Conservation (phyloP, 2,113 vertebrate species). For the Capreolus pygargus region DNA sequence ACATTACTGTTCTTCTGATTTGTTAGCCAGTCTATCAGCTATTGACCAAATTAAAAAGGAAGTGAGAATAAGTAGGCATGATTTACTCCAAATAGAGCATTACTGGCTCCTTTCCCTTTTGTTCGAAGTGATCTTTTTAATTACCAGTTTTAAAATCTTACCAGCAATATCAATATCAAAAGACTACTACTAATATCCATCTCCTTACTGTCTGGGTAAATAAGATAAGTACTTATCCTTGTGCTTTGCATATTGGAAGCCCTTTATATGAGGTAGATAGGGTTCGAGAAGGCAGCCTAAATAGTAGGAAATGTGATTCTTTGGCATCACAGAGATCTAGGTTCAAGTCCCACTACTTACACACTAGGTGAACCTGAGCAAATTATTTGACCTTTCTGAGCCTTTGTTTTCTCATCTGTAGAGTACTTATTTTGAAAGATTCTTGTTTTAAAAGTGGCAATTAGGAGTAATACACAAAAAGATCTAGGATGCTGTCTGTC, state of each 20-base stretch:
- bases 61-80: background rate
- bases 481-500: background rate
- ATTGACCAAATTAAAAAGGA: background rate
- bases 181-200: background rate
- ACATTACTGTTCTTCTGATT: background rate
- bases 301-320: background rate
- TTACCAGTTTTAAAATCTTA: slow-evolving; percentile 14
- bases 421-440: background rate
- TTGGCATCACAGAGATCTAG: background rate
- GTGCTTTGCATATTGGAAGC: background rate
- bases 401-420: background rate
- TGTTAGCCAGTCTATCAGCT: background rate
- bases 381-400: background rate
- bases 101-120: background rate
- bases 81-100: background rate
- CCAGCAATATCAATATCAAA: background rate
- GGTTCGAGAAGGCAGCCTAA: background rate
- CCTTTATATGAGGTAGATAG: background rate
- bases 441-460: background rate
- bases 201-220: background rate
- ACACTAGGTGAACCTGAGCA: background rate
- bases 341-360: background rate
- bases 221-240: background rate
- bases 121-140: background rate
- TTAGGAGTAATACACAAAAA: background rate